Percentiles rank a stretch among this genome's conserved stretches.
phyloP scores from a whole-genome alignment of 2,888 invertebrate genomes.

The Dryobota labecula region DNA sequence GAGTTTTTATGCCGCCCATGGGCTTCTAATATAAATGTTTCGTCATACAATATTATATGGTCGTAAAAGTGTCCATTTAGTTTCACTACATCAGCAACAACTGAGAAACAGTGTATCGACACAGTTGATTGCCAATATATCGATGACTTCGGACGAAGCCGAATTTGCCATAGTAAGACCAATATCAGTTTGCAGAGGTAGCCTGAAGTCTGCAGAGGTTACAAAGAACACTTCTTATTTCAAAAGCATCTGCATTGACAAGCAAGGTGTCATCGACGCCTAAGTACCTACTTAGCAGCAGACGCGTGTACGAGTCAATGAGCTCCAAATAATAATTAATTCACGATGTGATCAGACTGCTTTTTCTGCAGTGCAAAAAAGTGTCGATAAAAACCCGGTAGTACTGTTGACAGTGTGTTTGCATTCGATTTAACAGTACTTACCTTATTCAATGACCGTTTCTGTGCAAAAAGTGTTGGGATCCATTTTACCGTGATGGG shows the following conservation, averaged over 20 bases:
- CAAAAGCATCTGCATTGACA: background rate
- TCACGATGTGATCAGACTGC: constrained; percentile 36
- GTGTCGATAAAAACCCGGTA: constrained; percentile 35
- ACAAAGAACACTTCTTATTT: background rate
- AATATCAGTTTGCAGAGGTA: too few relatives aligned
- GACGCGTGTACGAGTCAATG: constrained; percentile 40
- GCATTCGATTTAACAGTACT: constrained; percentile 26
- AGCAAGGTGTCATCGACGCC: background rate
- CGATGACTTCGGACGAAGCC: background rate
- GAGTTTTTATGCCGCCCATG: too few relatives aligned
- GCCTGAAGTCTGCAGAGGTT: background rate
- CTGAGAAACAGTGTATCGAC: background rate
- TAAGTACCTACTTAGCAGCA: background rate
- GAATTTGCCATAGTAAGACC: background rate
- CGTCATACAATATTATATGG: too few relatives aligned
- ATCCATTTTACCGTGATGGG: constrained; percentile 1
- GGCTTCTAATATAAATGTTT: too few relatives aligned
- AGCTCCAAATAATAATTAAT: constrained; percentile 52
- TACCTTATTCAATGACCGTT: constrained; percentile 17
- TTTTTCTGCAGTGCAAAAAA: constrained; percentile 42
- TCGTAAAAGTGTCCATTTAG: background rate
- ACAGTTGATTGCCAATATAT: background rate
- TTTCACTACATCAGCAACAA: background rate
- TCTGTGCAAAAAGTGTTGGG: constrained; percentile 9
- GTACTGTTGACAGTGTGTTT: constrained; percentile 40